Evolutionary conservation across 2,888 invertebrate species (phyloP), one percentile per base, ranked within the genome.

Genomic region (Altica lythri): DNA sequence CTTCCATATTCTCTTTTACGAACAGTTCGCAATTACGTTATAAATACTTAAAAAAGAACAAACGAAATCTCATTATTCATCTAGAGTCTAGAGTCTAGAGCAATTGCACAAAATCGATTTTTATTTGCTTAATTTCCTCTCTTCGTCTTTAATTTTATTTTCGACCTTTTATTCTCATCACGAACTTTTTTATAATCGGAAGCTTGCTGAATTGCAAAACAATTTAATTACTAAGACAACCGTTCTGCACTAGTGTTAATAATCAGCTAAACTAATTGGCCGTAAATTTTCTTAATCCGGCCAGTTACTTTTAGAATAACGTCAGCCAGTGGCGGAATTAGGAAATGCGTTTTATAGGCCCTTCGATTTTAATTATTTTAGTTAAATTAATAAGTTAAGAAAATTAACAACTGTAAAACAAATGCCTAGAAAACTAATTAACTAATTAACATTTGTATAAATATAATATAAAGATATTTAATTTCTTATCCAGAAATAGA

Each of bases 191-290:
- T 35, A 34, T 14, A 46, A 34, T 46, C 34, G 9, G 46, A 46
- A 35, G 19, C 25, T 22, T 25, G 3, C n/a, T 46, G 25, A 47
- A 47, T 47, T 47, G 37, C 22, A 10, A 37, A 47, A 47, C n/a
- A 37, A 34, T 45, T 45, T 34, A 19, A 44, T 44, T 32, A 44
- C 8, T 25, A 14, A 19, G 37, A 37, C 35, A 47, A 46, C 1
- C 25, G 10, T 25, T n/a, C 22, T 35, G 22, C 25, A 22, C 25
- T 27, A 6, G n/a, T n/a, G 16, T 18, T 35, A 14, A 47, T 37
- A 37, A 37, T 47, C 25, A 35, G n/a, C 16, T 25, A 10, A n/a
- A 35, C 12, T 46, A 34, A 46, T 34, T 25, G 35, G 19, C 14
- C 14, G 22, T 35, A 46, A 37, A 47, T 27, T 47, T 47, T 37